Percentiles rank a stretch among this genome's conserved stretches.
phyloP scores from a whole-genome alignment of 2,888 invertebrate species.

The Drosophila prostipennis region DNA sequence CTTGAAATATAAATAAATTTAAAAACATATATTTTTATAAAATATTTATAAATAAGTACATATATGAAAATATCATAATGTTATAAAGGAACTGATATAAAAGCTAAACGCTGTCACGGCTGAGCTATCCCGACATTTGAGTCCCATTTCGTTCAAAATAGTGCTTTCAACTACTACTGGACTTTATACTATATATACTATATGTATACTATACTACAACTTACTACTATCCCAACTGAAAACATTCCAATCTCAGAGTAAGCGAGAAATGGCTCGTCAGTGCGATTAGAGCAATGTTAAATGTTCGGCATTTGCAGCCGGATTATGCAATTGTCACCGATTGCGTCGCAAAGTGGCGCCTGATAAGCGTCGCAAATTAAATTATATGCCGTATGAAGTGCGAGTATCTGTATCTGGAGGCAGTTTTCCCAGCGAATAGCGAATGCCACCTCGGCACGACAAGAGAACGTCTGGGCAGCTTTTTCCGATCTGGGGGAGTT shows the following conservation, averaged over 20 bases:
- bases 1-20: too few species aligned
- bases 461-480: constrained; percentile 46
- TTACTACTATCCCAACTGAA: constrained; percentile 3
- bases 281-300: constrained; percentile 29
- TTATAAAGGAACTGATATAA: too few species aligned
- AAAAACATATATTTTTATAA: too few species aligned
- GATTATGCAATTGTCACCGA: constrained; percentile 77
- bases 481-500: constrained; percentile 11
- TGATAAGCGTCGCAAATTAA: constrained; percentile 78
- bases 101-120: not conserved
- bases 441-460: constrained; percentile 26
- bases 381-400: constrained; percentile 66
- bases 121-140: not conserved
- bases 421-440: constrained; percentile 49
- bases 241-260: constrained; percentile 13
- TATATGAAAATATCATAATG: too few species aligned
- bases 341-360: constrained; percentile 73
- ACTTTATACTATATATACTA: too few species aligned
- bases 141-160: not conserved
- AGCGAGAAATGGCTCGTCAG: constrained; percentile 18
- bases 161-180: not conserved
- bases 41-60: too few species aligned
- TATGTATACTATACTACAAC: too few species aligned
- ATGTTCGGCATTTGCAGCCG: constrained; percentile 44
- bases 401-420: constrained; percentile 49